phyloP scores from a whole-genome alignment of 64 coral and sea anemone genomes.

The Anthopleura sola region DNA sequence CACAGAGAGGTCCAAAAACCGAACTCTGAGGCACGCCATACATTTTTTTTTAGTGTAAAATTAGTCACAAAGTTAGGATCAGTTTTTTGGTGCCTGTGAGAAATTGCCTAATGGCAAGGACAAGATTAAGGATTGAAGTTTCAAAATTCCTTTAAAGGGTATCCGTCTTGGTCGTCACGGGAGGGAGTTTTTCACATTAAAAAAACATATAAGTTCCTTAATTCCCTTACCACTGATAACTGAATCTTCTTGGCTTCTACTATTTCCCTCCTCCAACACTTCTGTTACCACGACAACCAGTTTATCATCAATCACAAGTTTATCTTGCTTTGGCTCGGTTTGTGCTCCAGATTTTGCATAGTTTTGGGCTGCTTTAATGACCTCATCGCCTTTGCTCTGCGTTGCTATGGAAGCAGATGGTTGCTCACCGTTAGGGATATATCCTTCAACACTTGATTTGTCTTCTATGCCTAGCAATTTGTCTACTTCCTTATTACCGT shows the following conservation, averaged over 20 bases:
- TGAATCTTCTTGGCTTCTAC: background rate
- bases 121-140: too few relatives aligned
- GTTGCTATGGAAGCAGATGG: background rate
- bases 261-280: constrained; percentile 7
- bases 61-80: too few relatives aligned
- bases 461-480: too few relatives aligned
- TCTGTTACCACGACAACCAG: background rate
- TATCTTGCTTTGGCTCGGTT: background rate
- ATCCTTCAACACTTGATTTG: too few relatives aligned
- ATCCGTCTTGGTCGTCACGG: too few relatives aligned
- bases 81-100: too few relatives aligned
- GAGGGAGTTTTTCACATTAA: too few relatives aligned
- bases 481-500: background rate
- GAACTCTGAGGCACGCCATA: too few relatives aligned
- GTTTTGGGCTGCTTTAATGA: constrained; percentile 7
- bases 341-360: constrained; percentile 15
- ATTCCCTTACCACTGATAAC: background rate
- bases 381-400: background rate
- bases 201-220: background rate
- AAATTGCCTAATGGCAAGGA: too few relatives aligned
- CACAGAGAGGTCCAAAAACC: too few relatives aligned
- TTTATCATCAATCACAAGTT: background rate
- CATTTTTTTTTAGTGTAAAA: too few relatives aligned
- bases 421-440: background rate
- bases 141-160: too few relatives aligned